Conservation (phyloP, 1,140 invertebrate species). For the Aphaenogaster ashmeadi region DNA sequence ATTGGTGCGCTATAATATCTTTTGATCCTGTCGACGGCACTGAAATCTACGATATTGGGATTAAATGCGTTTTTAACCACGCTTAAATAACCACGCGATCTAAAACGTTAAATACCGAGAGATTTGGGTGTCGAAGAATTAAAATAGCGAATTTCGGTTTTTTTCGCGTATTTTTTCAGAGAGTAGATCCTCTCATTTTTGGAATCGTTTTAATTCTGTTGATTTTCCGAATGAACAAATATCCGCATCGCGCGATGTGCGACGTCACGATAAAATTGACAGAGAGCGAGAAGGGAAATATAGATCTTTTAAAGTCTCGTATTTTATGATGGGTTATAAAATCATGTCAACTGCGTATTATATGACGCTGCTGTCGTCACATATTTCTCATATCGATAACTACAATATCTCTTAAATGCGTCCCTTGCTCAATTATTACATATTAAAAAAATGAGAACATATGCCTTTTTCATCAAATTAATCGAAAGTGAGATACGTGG, state of each 20-base stretch:
- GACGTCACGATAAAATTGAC: conserved; percentile 20
- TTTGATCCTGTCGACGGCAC: neutral
- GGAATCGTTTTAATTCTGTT: conserved; percentile 27
- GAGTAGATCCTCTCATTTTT: conserved; percentile 16
- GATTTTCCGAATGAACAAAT: conserved; percentile 37
- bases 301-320: neutral
- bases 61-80: conserved; percentile 39
- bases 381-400: neutral
- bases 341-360: conserved; percentile 17
- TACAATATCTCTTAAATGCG: neutral
- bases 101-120: neutral
- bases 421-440: neutral
- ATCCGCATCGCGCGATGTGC: neutral
- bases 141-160: conserved; percentile 7
- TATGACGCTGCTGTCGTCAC: neutral
- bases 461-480: neutral
- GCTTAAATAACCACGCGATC: conserved; percentile 25
- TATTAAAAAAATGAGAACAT: neutral
- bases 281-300: neutral
- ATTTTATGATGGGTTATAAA: conserved; percentile 37
- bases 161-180: neutral
- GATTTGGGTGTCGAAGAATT: conserved; percentile 8
- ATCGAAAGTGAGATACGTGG: neutral
- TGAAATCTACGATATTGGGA: neutral
- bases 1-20: conserved; percentile 8